Evolutionary conservation across 2,113 vertebrate species (phyloP), one percentile per base, ranked within the genome.

Genomic region (Gopherus flavomarginatus): DNA sequence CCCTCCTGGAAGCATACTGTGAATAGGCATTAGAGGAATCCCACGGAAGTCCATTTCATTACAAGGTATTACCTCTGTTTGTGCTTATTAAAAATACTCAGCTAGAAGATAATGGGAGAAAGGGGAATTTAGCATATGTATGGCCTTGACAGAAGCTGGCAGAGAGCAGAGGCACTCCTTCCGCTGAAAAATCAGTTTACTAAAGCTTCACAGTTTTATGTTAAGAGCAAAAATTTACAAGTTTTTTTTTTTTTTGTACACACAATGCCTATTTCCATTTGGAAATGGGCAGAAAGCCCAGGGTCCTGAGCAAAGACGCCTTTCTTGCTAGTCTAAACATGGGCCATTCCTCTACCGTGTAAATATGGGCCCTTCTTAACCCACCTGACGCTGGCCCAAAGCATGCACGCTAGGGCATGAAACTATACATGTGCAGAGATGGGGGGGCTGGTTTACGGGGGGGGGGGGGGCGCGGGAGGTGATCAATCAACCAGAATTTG

Each of bases 151-250:
- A 90, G 81, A 87, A 96, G 53, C 11, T 0, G 0, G 86, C 92
- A 85, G 47, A 75, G 59, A 96, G 83, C 24, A 12, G 42, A 83
- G 80, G 42, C 88, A 47, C 69, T 49, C n/a, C 59, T 81, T 86
- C 84, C 27, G 85, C 82, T 11, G 4, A 59, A 52, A 93, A 92
- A 57, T 7, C 87, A 87, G 69, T 95, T 97, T 94, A 89, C 89
- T 81, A 52, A 94, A 94, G 78, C 78, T 19, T 91, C 85, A 88
- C 92, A 52, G 95, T 95, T 57, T 8, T 44, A 89, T 94, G 96
- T 94, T 93, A 94, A 94, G 75, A 95, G 96, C 94, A 92, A 91
- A 92, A 90, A 12, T 83, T 96, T 86, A 83, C 4, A 26, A 57
- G 29, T 59, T 13, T n/a, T 14, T 89, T 84, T 78, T 82, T 79